Conservation (phyloP, 2,113 vertebrate species). For the Alexandromys fortis region DNA sequence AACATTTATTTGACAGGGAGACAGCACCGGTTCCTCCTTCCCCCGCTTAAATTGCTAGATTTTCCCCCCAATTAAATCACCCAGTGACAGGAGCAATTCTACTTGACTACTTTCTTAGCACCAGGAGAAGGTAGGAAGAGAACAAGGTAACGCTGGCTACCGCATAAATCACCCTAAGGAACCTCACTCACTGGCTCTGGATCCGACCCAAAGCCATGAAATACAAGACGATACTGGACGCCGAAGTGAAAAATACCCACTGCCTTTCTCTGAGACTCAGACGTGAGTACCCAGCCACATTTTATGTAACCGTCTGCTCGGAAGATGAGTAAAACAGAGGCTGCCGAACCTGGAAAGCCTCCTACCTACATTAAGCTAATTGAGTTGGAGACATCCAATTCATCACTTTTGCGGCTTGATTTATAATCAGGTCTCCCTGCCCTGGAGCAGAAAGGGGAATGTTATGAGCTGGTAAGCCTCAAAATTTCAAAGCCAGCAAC, state of each 20-base stretch:
- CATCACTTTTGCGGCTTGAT: conserved; percentile 78
- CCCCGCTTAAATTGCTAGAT: conserved; percentile 72
- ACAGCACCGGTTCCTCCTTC: conserved; percentile 60
- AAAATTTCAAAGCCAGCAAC: conserved; percentile 64
- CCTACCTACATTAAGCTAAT: conserved; percentile 75
- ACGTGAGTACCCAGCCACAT: conserved; percentile 63
- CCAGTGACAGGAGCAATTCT: conserved; percentile 80
- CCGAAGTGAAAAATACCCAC: conserved; percentile 54
- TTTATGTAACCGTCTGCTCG: conserved; percentile 68
- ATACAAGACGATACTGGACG: conserved; percentile 53
- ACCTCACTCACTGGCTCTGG: conserved; percentile 71
- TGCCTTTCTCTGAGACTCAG: conserved; percentile 34
- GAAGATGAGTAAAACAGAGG: conserved; percentile 63
- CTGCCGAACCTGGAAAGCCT: conserved; percentile 74
- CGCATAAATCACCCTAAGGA: conserved; percentile 78
- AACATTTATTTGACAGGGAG: conserved; percentile 78
- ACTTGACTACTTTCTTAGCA: conserved; percentile 75
- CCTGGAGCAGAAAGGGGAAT: conserved; percentile 69
- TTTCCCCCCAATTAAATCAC: conserved; percentile 81
- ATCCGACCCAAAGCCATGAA: conserved; percentile 66
- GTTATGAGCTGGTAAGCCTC: conserved; percentile 69
- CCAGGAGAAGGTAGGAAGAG: conserved; percentile 74
- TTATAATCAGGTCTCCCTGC: conserved; percentile 77
- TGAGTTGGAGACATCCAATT: conserved; percentile 79
- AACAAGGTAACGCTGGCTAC: conserved; percentile 74